Base-by-base conservation (phyloP, 2,888 invertebrate genomes). In the Aphodius granarius region DNA sequence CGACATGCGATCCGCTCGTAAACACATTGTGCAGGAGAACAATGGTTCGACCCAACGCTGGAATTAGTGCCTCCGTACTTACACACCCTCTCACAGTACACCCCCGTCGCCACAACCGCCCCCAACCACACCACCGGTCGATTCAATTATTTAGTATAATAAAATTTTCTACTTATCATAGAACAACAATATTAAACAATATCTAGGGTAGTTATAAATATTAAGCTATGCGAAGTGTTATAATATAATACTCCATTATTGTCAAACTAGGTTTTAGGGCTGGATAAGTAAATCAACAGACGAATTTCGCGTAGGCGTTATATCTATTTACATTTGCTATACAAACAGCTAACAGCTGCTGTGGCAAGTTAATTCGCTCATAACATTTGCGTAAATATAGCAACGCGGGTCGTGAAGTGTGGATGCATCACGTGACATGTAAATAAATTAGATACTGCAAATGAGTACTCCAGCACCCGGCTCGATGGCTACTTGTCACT, bases 1-100 rank as follows among this genome's bases (percentile, higher is more conserved):
- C 77, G 81, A 82, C 83, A 83, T 83, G 83, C 83, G 76, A 83
- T 83, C 79, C 78, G 71, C 78, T 76, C 81, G 80, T 83, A 82
- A 82, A 82, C 81, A 81, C 78, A 77, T 80, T 73, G 75, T 76
- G 63, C 16, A 43, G 43, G 43, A 43, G 43, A 43, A 43, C 43
- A 68, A 68, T 65, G n/a, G 20, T 18, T 68, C 68, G 68, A 19
- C 21, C 68, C 21, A 21, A 21, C 21, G 18, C 1, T 19, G 19
- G 68, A n/a, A 19, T 68, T 68, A 68, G n/a, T 68, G 68, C 18
- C 19, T 43, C 43, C 43, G 43, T 43, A 43, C 43, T 43, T 43
- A 43, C 43, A 43, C 43, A 43, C 43, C 43, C 43, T 43, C 43
- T 43, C 43, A 43, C 43, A 13, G 43, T 43, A 43, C 13, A 13